Evolutionary conservation across 2,888 invertebrate species (phyloP), one percentile per base, ranked within the genome.

Genomic region (Cheilosia soror): DNA sequence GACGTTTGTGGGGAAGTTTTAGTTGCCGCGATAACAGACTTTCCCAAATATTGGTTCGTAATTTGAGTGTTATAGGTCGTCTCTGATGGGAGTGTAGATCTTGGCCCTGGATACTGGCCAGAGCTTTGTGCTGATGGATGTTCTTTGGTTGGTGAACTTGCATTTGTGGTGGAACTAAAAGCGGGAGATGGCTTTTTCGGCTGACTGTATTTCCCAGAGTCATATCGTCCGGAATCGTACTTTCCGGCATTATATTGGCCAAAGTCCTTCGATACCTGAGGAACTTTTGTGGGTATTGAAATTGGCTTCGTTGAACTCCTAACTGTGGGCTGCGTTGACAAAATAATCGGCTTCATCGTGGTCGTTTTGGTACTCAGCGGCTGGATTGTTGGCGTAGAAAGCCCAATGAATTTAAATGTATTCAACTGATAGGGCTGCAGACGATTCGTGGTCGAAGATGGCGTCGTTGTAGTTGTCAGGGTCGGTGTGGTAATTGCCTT

Each of bases 171-270:
- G 1, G 33, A 6, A 3, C 44, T 13, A 9, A 11, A 37, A 37
- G 11, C 4, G 53, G 1, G 5, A 33, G 60, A 42, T 2, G 2
- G 33, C 33, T 33, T 47, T 60, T 58, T 69, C 0, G 20, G 49
- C 1, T 4, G 42, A 29, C 76, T 65, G 11, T 72, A 78, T 6
- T 53, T 40, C 4, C 65, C 77, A 6, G 62, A 9, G 55, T 72
- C 65, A 29, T 83, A 78, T 9, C 37, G 42, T 1, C 60, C 65
- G 7, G 82, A n/a, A 11, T 55, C 53, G 27, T 73, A 81, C 2
- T 62, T 51, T 0, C 65, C 58, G 5, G 82, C 0, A n/a, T 44
- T 27, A 25, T 73, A 71, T 2, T 40, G 47, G 11, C 80, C 84
- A 11, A 76, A 15, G 2, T 63, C 44, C 9, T 53, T 55, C 4